phyloP scores from a whole-genome alignment of 2,888 invertebrate species.

The Ecliptopera silaceata region DNA sequence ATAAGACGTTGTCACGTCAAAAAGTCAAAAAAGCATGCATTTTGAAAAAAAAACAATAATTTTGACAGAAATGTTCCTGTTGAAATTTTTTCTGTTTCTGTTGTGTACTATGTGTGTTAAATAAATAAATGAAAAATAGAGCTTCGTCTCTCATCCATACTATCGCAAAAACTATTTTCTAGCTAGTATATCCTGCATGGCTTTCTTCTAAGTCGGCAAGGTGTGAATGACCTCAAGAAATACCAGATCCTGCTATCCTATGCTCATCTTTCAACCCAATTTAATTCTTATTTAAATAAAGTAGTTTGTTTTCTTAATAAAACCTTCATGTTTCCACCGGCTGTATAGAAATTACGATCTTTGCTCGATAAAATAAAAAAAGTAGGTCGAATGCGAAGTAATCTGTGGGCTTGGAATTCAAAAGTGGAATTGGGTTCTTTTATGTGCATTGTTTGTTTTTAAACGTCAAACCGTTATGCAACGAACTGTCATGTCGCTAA shows the following conservation, averaged over 20 bases:
- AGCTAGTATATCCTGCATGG: slow-evolving; percentile 6
- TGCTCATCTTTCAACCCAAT: slow-evolving; percentile 42
- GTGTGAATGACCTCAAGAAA: slow-evolving; percentile 50
- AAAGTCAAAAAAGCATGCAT: too few relatives aligned
- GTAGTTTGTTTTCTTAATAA: slow-evolving; percentile 22
- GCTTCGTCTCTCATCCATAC: neutral
- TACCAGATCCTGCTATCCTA: slow-evolving; percentile 47
- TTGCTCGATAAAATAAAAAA: slow-evolving; percentile 8
- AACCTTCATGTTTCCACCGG: slow-evolving; percentile 9
- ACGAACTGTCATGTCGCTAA: slow-evolving; percentile 16
- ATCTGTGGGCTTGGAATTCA: slow-evolving; percentile 12
- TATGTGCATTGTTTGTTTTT: slow-evolving; percentile 17
- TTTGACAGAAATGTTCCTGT: too few relatives aligned
- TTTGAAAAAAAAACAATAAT: neutral
- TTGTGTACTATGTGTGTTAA: neutral
- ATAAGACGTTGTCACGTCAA: too few relatives aligned
- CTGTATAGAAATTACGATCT: slow-evolving; percentile 10
- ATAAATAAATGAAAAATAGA: too few relatives aligned
- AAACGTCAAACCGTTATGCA: slow-evolving; percentile 22
- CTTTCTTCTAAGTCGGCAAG: slow-evolving; percentile 20
- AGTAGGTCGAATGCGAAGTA: slow-evolving; percentile 14
- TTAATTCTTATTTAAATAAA: slow-evolving; percentile 22
- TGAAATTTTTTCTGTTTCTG: too few relatives aligned
- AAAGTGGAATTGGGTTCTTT: slow-evolving; percentile 32
- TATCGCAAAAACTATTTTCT: slow-evolving; percentile 24